phyloP scores from a whole-genome alignment of 1,140 invertebrate species.

The Camponotus pennsylvanicus region DNA sequence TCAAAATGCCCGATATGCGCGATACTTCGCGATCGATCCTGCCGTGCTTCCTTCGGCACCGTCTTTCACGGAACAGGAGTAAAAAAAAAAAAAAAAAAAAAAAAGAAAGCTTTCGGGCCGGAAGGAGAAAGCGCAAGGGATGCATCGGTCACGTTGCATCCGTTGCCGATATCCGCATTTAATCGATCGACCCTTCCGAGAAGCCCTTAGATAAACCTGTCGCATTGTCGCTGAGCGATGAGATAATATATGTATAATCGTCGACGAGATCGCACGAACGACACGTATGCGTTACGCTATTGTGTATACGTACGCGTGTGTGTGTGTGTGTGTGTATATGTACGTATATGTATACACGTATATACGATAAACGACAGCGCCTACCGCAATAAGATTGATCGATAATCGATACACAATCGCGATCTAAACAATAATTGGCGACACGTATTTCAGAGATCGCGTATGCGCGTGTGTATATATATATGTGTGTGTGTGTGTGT shows the following conservation, averaged over 20 bases:
- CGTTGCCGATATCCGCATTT: constrained; percentile 53
- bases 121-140: constrained; percentile 54
- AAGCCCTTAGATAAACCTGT: constrained; percentile 56
- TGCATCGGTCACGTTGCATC: constrained; percentile 41
- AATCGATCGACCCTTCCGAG: constrained; percentile 54
- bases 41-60: constrained; percentile 54
- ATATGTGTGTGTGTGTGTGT: neutral
- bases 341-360: constrained; percentile 69
- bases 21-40: constrained; percentile 68
- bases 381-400: constrained; percentile 70
- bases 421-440: constrained; percentile 74
- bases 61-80: constrained; percentile 61
- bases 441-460: constrained; percentile 71
- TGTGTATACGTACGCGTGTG: constrained; percentile 68
- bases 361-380: constrained; percentile 73
- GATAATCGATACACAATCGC: constrained; percentile 72
- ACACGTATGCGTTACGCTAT: constrained; percentile 49
- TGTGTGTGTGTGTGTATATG: constrained; percentile 65
- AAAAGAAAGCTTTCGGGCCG: constrained; percentile 54
- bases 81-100: constrained; percentile 25
- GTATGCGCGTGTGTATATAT: constrained; percentile 19
- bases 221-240: constrained; percentile 63
- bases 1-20: constrained; percentile 47
- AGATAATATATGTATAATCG: constrained; percentile 68
- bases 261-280: constrained; percentile 68